Percentiles rank a stretch among this genome's conserved stretches.
Evolutionary conservation across 1,140 invertebrate genomes (phyloP).

Genomic region (Diorhabda elongata): DNA sequence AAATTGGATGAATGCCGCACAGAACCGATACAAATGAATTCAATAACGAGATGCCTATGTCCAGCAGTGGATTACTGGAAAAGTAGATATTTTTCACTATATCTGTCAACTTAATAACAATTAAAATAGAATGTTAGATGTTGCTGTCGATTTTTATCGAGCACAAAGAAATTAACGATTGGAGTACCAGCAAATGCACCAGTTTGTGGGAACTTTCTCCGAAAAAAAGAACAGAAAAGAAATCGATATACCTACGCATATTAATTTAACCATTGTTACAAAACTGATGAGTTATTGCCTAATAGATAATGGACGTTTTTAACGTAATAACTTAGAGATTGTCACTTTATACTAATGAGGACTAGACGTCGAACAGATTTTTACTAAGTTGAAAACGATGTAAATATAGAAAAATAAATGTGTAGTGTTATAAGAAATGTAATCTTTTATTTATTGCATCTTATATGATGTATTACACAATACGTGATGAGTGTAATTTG

Average conservation of each 20-base stretch:
- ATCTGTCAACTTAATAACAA: no score
- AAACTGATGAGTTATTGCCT: background rate
- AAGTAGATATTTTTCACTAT: no score
- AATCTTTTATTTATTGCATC: no score
- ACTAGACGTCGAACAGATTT: background rate
- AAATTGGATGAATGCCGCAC: no score
- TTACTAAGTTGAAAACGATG: background rate
- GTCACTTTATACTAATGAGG: background rate
- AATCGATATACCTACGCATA: conserved; percentile 2
- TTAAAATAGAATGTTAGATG: no score
- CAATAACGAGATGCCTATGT: no score
- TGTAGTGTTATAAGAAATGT: background rate
- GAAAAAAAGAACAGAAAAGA: background rate
- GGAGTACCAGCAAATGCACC: background rate
- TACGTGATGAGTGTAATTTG: no score
- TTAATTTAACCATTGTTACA: conserved; percentile 1
- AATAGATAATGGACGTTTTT: background rate
- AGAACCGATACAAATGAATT: no score
- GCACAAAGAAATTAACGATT: background rate
- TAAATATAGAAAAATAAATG: background rate
- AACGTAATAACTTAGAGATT: background rate
- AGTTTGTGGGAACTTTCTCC: background rate
- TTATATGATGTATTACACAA: no score
- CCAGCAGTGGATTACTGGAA: no score
- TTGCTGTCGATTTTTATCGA: no score